phyloP scores from a whole-genome alignment of 2,888 invertebrate genomes.

The Caradrina clavipalpis region DNA sequence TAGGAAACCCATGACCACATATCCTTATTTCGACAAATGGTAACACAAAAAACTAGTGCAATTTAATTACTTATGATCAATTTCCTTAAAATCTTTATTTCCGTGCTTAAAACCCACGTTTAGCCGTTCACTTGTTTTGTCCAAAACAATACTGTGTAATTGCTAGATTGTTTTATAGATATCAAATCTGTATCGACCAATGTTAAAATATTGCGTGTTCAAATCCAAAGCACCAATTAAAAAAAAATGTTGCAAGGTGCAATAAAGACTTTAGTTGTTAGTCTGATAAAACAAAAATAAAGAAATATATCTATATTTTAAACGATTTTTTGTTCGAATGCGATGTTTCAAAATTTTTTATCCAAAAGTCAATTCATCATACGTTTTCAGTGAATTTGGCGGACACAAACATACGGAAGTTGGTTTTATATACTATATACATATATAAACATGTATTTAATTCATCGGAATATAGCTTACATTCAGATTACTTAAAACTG shows the following conservation, averaged over 20 bases:
- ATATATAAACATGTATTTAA: too few relatives aligned
- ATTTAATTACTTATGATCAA: not conserved
- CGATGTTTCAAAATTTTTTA: too few relatives aligned
- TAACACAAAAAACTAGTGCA: not conserved
- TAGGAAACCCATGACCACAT: constrained; percentile 25
- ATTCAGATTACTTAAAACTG: too few relatives aligned
- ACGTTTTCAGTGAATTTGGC: too few relatives aligned
- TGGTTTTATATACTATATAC: too few relatives aligned
- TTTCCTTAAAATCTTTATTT: constrained; percentile 27
- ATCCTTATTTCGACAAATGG: not conserved
- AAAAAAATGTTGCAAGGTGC: not conserved
- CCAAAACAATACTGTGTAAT: constrained; percentile 30
- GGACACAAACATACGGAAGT: too few relatives aligned
- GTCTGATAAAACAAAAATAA: too few relatives aligned
- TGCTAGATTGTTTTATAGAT: constrained; percentile 49
- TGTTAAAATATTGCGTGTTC: constrained; percentile 34
- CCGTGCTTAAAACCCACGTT: constrained; percentile 16
- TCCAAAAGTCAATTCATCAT: too few relatives aligned
- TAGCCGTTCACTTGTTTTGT: constrained; percentile 42
- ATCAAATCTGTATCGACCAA: constrained; percentile 26
- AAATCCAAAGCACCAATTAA: constrained; percentile 5
- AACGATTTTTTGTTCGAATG: too few relatives aligned
- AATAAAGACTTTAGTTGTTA: not conserved
- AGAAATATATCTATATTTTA: too few relatives aligned
- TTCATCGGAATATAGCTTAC: too few relatives aligned